Base-by-base conservation (phyloP, 2,888 invertebrate genomes). In the Emmelina monodactyla region DNA sequence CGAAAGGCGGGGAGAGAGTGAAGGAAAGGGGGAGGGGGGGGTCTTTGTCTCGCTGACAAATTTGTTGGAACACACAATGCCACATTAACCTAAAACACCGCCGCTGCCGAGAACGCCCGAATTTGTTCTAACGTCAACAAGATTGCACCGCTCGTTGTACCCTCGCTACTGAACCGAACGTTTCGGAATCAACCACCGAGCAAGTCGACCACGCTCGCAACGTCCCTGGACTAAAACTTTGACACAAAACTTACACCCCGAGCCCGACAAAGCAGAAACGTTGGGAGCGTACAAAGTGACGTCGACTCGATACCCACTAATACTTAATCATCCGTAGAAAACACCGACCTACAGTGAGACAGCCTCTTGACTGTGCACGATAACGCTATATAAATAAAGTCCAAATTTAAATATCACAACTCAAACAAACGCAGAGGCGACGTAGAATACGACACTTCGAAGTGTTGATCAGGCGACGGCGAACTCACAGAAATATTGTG, bases 41-140 rank as follows among this genome's bases (percentile, higher is more conserved):
- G 45, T 40, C 45, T 42, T 51, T 53, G 61, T 71, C 76, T 72
- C 78, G 76, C 78, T 71, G 69, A 65, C 50, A 54, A 59, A 66
- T 76, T 75, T 75, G 75, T 73, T 72, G 60, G 57, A 51, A 72
- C 75, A 75, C 64, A 72, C 49, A 51, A 69, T 67, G 69, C 49
- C 53, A 56, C 51, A 68, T 69, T 72, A 76, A 69, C 62, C 75
- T 76, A 73, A 59, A 46, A 46, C 49, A 48, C 42, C 44, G 43
- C 43, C 45, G 44, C 39, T 48, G 46, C 39, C 46, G n/a, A n/a
- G 11, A 25, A 25, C 53, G 50, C 49, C 53, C 47, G 53, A 41
- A 49, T 67, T 69, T 69, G 72, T 69, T 70, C 73, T 54, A 51
- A 50, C 53, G 49, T 53, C 58, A 52, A 54, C 52, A 53, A 53